These are phyloP conservation scores for Mactromeris polynyma DNA, from an alignment of 2,888 invertebrate species.

Conservation along the genomic window DNA sequence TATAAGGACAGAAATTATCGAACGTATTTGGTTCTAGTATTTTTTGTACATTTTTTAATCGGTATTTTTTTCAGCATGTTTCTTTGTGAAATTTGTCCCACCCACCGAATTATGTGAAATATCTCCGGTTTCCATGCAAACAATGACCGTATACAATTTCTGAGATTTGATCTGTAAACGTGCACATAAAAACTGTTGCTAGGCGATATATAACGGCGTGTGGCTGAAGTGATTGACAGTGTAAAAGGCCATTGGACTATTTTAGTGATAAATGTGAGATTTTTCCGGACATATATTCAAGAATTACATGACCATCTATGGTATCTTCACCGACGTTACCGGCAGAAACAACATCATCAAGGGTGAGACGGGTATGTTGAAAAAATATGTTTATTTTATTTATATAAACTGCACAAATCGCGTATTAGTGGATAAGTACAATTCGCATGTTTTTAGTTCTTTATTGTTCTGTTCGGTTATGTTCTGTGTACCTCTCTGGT, in stretches of 20 bases:
- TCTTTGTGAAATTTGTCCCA: not conserved
- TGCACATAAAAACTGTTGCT: not conserved
- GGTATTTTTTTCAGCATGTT: not conserved
- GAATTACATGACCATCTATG: slow-evolving; percentile 27
- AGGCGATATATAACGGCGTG: not conserved
- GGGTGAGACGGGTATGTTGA: not conserved
- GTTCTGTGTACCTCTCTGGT: no score
- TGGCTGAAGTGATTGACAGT: not conserved
- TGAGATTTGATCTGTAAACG: not conserved
- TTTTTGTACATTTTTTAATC: not conserved
- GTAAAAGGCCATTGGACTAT: not conserved
- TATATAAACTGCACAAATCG: no score
- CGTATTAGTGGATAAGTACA: no score
- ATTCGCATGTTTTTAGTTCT: no score
- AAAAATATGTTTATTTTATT: no score
- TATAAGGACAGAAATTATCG: not conserved
- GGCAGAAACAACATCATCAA: not conserved
- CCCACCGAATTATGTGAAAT: not conserved
- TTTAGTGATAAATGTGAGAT: not conserved
- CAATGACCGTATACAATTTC: not conserved
- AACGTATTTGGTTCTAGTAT: not conserved
- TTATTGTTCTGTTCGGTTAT: no score
- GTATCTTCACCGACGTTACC: slow-evolving; percentile 16
- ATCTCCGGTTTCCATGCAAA: not conserved
- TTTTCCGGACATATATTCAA: not conserved